Base-by-base conservation (phyloP, 2,888 invertebrate genomes). In the Spisula solida region DNA sequence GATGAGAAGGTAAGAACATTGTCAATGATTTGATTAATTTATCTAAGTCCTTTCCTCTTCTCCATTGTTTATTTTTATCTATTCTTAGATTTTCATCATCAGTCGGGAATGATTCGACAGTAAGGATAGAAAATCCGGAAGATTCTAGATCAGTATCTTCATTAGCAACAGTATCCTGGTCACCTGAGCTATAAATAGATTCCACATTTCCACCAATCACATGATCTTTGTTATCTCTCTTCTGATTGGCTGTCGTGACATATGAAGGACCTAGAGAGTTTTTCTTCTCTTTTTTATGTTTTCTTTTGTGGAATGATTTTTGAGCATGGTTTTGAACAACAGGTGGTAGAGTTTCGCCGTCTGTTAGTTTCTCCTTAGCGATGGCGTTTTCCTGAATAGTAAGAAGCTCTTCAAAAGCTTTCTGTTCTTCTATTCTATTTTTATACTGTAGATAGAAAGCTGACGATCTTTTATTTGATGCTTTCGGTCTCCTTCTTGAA, bases 101-200 rank as follows among this genome's bases (percentile, higher is more conserved):
- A 55, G 82, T 75, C 16, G 86, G 86, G n/a, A 82, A 82, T n/a
- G 56, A 25, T 51, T 89, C 89, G 80, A 82, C 80, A 20, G 88
- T 81, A 41, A 88, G 70, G 20, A 89, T 75, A 51, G 90, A 87
- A 83, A 88, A 89, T 51, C 90, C 92, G 29, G 92, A 92, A 51
- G 85, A 56, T 78, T 88, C 86, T 75, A 85, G 47, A 70, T 90
- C 92, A 18, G 90, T 92, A 51, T 88, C 88, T 78, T 87, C 87
- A 87, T 92, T 92, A 5, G 88, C 84, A 34, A 88, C 70, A 16
- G 25, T 56, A 47, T 20, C 70, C 55, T 47, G 51, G 81, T 48
- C 41, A 16, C 86, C 88, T 88, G 88, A 81, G 51, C 83, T 89
- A 70, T 66, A 75, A 51, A 88, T 20, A 81, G 82, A 55, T 85